Percentiles rank a stretch among this genome's conserved stretches.
These are phyloP conservation scores for Yponomeuta cagnagella DNA, from an alignment of 2,888 invertebrate genomes.

Conservation along the genomic window DNA sequence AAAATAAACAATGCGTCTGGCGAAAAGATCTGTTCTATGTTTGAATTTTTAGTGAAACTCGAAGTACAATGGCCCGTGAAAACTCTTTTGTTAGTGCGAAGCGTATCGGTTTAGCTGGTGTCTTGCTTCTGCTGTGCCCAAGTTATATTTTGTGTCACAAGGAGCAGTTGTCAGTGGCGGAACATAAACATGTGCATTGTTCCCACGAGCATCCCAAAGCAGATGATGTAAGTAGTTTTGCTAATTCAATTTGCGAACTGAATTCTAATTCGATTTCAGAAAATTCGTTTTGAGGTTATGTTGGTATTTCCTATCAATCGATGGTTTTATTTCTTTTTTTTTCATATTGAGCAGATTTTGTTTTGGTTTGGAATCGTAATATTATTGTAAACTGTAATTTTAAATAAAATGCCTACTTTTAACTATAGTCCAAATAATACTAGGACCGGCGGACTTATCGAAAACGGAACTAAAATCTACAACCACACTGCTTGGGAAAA, in stretches of 20 bases:
- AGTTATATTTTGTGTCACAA: not conserved
- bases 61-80: not conserved
- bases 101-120: not conserved
- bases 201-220: constrained; percentile 80
- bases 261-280: not conserved
- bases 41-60: not conserved
- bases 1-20: not conserved
- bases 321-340: not conserved
- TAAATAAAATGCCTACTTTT: too few relatives aligned
- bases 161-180: constrained; percentile 19
- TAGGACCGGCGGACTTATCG: too few relatives aligned
- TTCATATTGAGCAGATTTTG: not conserved
- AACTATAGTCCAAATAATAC: not conserved
- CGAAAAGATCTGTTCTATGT: not conserved
- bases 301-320: not conserved
- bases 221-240: constrained; percentile 76
- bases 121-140: not conserved
- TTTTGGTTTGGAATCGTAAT: not conserved
- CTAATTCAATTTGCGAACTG: not conserved
- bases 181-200: constrained; percentile 65
- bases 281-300: constrained; percentile 5
- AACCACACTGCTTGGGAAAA: too few relatives aligned
- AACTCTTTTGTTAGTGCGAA: not conserved
- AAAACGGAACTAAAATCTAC: too few relatives aligned
- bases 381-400: too few relatives aligned